Evolutionary conservation across 2,113 vertebrate species (phyloP), one percentile per base, ranked within the genome.

Genomic region (Corythoichthys haematopterus): DNA sequence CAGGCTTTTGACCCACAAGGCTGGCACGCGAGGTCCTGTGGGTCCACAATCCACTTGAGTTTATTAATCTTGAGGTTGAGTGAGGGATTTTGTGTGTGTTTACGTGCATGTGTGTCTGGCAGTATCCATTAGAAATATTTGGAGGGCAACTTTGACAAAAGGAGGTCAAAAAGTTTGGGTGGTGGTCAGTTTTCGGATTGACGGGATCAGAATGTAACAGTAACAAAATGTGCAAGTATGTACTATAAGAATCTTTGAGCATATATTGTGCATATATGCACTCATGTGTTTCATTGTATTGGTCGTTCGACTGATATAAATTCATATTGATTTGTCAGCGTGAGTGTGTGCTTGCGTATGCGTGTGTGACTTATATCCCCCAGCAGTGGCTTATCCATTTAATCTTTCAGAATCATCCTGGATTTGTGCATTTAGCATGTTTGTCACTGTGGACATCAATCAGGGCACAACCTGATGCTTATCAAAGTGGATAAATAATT

Each of bases 361-460:
- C n/a, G 14, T 50, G 64, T 20, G 64, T 5, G 12, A 70, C 16
- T 33, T 55, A 64, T 56, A 65, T 48, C 57, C 46, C 59, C 65
- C 10, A 53, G 64, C 48, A n/a, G 50, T 64, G 73, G 65, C 61
- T 77, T 52, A 61, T 77, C 61, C 61, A 65, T 62, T 70, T 83
- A 76, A 79, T 84, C 81, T 76, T 35, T 68, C 56, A 46, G n/a
- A 72, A 66, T 79, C 53, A 78, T 73, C 59, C 62, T 43, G 63
- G 81, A 82, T 84, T 84, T 67, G 66, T 66, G 65, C 51, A 58
- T 35, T 79, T 62, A 35, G 51, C 59, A 53, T 82, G 63, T 77
- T 80, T 70, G 37, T 64, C 57, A 28, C 48, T 12, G 33, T 6
- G 11, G 46, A 62, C 66, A 56, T 66, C 79, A 79, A 83, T 82